phyloP scores from a whole-genome alignment of 2,797 vertebrate species.

The Babyrousa celebensis region DNA sequence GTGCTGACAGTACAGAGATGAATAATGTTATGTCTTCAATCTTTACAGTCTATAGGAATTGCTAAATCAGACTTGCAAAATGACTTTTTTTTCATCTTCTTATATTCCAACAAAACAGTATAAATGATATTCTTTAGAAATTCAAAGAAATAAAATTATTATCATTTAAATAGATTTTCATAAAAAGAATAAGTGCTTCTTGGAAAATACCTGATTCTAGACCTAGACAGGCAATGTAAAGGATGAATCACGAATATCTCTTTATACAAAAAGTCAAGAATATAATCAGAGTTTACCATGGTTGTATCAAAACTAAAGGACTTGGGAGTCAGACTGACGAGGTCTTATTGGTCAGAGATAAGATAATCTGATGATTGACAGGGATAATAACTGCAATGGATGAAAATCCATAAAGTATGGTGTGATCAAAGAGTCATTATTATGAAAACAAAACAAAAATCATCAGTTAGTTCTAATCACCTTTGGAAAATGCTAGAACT shows the following conservation, averaged over 20 bases:
- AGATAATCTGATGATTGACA: neutral
- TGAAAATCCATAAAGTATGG: neutral
- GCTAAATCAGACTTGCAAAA: neutral
- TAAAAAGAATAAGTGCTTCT: neutral
- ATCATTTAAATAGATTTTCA: neutral
- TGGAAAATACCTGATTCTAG: neutral
- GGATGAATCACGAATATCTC: neutral
- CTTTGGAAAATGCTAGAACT: neutral
- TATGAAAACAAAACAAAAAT: neutral
- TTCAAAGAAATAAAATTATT: constrained; percentile 40
- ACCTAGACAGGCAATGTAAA: neutral
- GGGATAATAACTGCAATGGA: neutral
- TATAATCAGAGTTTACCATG: neutral
- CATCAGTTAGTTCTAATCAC: neutral
- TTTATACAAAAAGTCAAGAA: neutral
- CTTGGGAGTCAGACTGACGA: neutral
- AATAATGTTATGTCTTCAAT: neutral
- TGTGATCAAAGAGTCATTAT: neutral
- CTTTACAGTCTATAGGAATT: neutral
- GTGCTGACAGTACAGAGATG: neutral
- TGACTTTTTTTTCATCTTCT: neutral
- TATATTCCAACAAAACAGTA: neutral
- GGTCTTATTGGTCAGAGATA: neutral
- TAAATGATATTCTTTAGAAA: neutral
- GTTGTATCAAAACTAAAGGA: neutral